Evolutionary conservation across 2,113 vertebrate genomes (phyloP).

Genomic region (Petroica traversi): DNA sequence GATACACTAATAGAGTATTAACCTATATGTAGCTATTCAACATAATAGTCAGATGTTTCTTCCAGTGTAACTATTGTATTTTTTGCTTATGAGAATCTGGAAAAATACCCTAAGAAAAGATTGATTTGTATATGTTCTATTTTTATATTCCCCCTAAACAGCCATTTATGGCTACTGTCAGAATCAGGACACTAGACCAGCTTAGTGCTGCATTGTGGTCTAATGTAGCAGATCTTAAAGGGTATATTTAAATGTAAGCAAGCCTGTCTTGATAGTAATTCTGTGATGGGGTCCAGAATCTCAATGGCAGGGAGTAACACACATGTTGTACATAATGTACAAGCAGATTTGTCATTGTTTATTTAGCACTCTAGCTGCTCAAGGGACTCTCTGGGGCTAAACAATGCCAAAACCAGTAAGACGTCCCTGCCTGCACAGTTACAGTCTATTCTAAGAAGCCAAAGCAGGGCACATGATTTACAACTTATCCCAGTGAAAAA

Average conservation of each 20-base stretch:
- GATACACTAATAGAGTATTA: neutral
- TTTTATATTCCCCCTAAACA: neutral
- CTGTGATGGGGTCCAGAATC: constrained; percentile 29
- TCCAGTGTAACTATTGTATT: neutral
- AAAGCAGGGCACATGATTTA: constrained; percentile 54
- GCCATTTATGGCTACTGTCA: constrained; percentile 29
- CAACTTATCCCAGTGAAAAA: constrained; percentile 46
- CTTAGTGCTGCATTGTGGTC: neutral
- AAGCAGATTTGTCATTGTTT: constrained; percentile 62
- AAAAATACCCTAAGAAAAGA: neutral
- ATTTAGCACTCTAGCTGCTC: constrained; percentile 52
- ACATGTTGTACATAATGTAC: constrained; percentile 55
- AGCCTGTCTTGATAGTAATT: constrained; percentile 16
- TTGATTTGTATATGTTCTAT: neutral
- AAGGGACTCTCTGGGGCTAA: constrained; percentile 29
- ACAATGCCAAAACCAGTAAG: constrained; percentile 43
- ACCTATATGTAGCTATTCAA: neutral
- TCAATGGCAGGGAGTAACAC: constrained; percentile 19
- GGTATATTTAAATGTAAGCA: constrained; percentile 26
- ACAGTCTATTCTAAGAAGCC: constrained; percentile 14
- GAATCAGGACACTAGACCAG: neutral
- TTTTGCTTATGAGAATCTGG: neutral
- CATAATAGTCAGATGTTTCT: neutral
- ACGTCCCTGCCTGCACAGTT: neutral
- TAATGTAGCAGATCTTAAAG: neutral